phyloP scores from a whole-genome alignment of 2,888 invertebrate species.

The Glyphotaelius pellucidus region DNA sequence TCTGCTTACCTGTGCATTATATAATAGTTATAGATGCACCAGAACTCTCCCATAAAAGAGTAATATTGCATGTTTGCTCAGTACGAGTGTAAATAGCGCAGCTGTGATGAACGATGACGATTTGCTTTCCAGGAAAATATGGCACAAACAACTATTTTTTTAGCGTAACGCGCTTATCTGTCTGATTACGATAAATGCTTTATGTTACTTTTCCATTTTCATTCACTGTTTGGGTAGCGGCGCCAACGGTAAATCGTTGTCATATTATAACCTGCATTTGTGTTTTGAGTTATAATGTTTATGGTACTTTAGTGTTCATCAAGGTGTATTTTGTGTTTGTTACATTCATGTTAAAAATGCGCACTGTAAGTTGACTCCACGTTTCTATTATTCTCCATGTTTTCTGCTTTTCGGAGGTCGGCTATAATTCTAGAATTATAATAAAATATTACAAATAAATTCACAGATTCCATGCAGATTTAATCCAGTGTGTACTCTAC shows the following conservation, averaged over 20 bases:
- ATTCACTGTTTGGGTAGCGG: conserved; percentile 35
- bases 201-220: conserved; percentile 7
- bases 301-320: not conserved
- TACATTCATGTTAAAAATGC: not conserved
- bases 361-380: not conserved
- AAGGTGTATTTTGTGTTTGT: not conserved
- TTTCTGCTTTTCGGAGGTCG: not conserved
- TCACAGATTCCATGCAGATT: too few relatives aligned
- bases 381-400: not conserved
- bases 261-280: not conserved
- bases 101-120: conserved; percentile 55
- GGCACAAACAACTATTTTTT: conserved; percentile 49
- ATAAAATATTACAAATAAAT: too few relatives aligned
- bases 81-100: conserved; percentile 19
- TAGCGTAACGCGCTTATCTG: conserved; percentile 54
- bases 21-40: not conserved
- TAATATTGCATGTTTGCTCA: conserved; percentile 41
- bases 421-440: not conserved
- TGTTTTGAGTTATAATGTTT: not conserved
- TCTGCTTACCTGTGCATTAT: not conserved
- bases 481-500: too few relatives aligned
- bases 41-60: not conserved
- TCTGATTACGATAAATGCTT: conserved; percentile 42
- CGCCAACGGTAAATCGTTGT: conserved; percentile 45
- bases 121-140: conserved; percentile 56